Evolutionary conservation across 1,140 invertebrate genomes (phyloP).

Genomic region (Rhagoletis zephyria): DNA sequence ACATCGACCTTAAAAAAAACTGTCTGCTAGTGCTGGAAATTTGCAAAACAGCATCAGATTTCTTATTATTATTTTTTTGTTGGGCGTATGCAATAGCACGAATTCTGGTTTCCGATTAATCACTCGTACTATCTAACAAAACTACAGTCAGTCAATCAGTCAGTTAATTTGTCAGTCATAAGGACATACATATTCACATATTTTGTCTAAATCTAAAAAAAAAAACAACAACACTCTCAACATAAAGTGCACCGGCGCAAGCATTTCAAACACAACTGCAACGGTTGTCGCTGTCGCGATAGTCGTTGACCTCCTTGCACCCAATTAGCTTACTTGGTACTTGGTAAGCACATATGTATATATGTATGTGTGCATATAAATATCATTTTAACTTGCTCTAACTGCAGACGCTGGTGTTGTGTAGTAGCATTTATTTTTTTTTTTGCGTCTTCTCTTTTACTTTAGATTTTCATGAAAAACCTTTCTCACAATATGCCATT

Average conservation of each 20-base stretch:
- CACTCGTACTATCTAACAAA: not conserved
- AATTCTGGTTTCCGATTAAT: conserved; percentile 1
- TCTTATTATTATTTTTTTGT: not conserved
- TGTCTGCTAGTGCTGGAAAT: not conserved
- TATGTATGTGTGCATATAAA: not conserved
- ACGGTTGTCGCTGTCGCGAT: not conserved
- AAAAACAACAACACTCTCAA: not conserved
- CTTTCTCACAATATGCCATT: conserved; percentile 90
- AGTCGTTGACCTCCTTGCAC: not conserved
- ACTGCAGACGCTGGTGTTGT: not conserved
- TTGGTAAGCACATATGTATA: not conserved
- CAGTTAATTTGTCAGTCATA: conserved; percentile 48
- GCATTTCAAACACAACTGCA: too few species aligned
- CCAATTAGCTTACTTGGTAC: not conserved
- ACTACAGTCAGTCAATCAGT: conserved; percentile 49
- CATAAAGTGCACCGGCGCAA: not conserved
- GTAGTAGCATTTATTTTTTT: not conserved
- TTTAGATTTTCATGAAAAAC: conserved; percentile 73
- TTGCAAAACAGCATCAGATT: not conserved
- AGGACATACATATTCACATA: not conserved
- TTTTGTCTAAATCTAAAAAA: too few species aligned
- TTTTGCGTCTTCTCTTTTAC: not conserved
- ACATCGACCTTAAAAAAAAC: not conserved
- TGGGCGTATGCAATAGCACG: not conserved
- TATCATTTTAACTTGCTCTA: not conserved